Base-by-base conservation (phyloP, 2,113 vertebrate species). In the Tachysurus fulvidraco region DNA sequence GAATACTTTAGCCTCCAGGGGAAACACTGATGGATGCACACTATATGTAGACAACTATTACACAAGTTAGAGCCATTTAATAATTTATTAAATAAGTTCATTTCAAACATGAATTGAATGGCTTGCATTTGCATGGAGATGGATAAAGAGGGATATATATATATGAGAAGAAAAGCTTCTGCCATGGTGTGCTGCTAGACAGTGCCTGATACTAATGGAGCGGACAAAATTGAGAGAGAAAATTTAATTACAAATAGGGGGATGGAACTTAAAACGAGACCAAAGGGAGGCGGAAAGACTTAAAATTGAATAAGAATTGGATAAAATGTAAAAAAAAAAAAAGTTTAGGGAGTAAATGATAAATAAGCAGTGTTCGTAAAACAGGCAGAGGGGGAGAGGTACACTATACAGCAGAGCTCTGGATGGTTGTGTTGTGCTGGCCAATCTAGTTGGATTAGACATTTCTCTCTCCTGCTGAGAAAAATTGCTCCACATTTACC, bases 401-500 rank as follows among this genome's bases (percentile, higher is more conserved):
- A 64, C 28, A 64, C 17, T 41, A 81, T 41, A 81, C 54, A 83
- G 65, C 55, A 87, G 86, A 50, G 46, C 46, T 50, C 54, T 36
- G 78, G 67, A 76, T 74, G 74, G 84, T 88, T 69, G 74, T 46
- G 71, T 21, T 73, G 80, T 80, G 78, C 87, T 90, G 93, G 90
- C 85, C 87, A 90, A 93, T 93, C 92, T 92, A 92, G 90, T 90
- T 88, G 94, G 94, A 95, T 95, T 95, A 95, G 90, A 81, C 85
- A 78, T 83, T 91, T 82, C 88, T 81, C 88, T 91, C 81, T 81
- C 81, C 84, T 57, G 91, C 92, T 93, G 90, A 92, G 62, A 86
- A 67, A 81, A 92, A 94, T 92, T 92, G 93, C 94, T 95, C 93
- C 93, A 93, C 91, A 95, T 93, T 93, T 92, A 88, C 90, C 87